Base-by-base conservation (phyloP, 2,113 vertebrate species). In the Corythornis vintsioides region DNA sequence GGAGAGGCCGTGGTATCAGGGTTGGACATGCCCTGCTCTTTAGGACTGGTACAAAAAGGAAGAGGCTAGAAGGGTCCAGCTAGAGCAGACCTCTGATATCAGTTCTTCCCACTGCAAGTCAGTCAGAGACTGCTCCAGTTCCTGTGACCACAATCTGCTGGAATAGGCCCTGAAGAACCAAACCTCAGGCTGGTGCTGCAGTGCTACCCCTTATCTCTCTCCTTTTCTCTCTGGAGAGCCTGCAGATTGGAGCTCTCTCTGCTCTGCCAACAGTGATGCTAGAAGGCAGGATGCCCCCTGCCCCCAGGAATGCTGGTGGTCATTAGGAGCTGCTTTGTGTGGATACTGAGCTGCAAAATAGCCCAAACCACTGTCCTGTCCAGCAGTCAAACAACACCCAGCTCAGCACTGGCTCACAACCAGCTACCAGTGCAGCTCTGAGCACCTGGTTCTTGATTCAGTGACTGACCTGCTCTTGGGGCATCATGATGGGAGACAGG, bases 131-230 rank as follows among this genome's bases (percentile, higher is more conserved):
- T 38, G 15, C 18, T 92, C 55, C 14, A 42, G 73, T 94, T 93
- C 86, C 90, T 92, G 42, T 89, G 84, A 89, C 77, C 93, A 82
- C 84, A 79, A 90, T 90, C 86, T 89, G 28, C 55, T 88, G 66
- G 29, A 79, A 77, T 38, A 91, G 74, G 47, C 42, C 43, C 92
- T 60, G 56, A 83, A 92, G 85, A 94, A 84, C 57, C 10, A 88
- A 89, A 83, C 42, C 83, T 86, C 74, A 69, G 56, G 75, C 56
- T 83, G 20, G 11, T 87, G 64, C 21, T 89, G 33, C 18, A 76
- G 25, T 70, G 42, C 71, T 77, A 47, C 59, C 33, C 11, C n/a
- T 74, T 86, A 53, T 50, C 74, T 73, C 77, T 80, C 29, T 90
- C 13, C 10, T 15, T 48, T 64, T 81, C 29, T 48, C 26, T 72